Percentiles rank a stretch among this genome's conserved stretches.
Evolutionary conservation across 2,797 vertebrate genomes (phyloP).

Genomic region (Acipenser transmontanus): DNA sequence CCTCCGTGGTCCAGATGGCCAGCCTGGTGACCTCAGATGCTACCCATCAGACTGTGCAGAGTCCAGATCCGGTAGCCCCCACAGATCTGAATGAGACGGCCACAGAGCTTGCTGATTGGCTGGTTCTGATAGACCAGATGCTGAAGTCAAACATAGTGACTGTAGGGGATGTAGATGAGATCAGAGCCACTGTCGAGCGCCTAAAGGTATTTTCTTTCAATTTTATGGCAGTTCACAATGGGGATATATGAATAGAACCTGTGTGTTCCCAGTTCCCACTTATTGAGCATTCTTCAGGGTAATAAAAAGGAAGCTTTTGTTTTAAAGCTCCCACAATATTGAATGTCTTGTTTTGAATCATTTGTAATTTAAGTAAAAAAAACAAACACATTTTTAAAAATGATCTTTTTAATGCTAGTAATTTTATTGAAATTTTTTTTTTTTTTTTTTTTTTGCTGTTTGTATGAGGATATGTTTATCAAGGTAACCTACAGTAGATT

Average conservation of each 20-base stretch:
- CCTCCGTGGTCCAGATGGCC: conserved; percentile 71
- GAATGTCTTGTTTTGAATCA: not conserved
- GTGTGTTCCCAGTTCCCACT: not conserved
- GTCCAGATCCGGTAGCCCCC: conserved; percentile 66
- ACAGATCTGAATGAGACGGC: conserved; percentile 84
- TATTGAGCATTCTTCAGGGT: not conserved
- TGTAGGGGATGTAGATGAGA: conserved; percentile 87
- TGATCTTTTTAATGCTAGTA: too few species aligned
- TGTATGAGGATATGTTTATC: not conserved
- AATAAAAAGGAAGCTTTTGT: not conserved
- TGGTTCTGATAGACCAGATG: conserved; percentile 90
- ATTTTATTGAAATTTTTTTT: not conserved
- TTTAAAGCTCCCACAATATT: not conserved
- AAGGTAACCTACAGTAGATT: too few species aligned
- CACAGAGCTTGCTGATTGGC: conserved; percentile 88
- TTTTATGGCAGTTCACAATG: not conserved
- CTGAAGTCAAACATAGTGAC: conserved; percentile 97
- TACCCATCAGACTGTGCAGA: conserved; percentile 47
- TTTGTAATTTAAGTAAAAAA: not conserved
- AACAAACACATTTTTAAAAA: too few species aligned
- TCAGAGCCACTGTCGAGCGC: conserved; percentile 79
- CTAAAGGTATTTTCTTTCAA: conserved; percentile 71
- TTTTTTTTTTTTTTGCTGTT: not conserved
- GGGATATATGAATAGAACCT: not conserved
- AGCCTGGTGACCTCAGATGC: conserved; percentile 60